phyloP scores from a whole-genome alignment of 1,140 invertebrate species.

The Drosophila tropicalis region DNA sequence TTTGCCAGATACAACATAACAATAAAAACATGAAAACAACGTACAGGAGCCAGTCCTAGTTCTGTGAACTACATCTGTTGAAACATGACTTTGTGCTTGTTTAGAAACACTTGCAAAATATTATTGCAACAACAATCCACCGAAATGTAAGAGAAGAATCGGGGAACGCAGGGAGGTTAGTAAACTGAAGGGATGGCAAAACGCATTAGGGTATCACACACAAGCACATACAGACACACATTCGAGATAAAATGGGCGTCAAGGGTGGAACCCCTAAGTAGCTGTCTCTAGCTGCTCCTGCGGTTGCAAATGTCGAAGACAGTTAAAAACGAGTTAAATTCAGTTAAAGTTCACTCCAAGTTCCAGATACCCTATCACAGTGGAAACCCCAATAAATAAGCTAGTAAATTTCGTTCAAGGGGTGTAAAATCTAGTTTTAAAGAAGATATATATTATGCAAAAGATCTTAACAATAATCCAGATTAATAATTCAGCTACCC shows the following conservation, averaged over 20 bases:
- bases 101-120: slow-evolving; percentile 81
- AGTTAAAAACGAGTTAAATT: slow-evolving; percentile 8
- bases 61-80: slow-evolving; percentile 68
- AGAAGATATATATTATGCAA: no score
- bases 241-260: slow-evolving; percentile 34
- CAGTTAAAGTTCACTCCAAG: slow-evolving; percentile 7
- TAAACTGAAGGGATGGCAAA: slow-evolving; percentile 9
- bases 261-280: slow-evolving; percentile 15
- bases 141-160: slow-evolving; percentile 17
- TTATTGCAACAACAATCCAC: slow-evolving; percentile 63
- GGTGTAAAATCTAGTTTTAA: no score
- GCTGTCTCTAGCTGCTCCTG: slow-evolving; percentile 30
- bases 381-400: no score
- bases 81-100: slow-evolving; percentile 80
- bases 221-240: neutral
- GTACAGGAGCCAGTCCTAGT: slow-evolving; percentile 45
- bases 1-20: slow-evolving; percentile 46
- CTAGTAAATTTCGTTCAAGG: no score
- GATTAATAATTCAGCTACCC: no score
- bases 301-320: slow-evolving; percentile 31
- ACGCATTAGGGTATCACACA: slow-evolving; percentile 43
- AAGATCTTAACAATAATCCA: no score
- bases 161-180: neutral
- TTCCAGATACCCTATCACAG: neutral
- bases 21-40: slow-evolving; percentile 66